These are phyloP conservation scores for Balaenoptera acutorostrata DNA, from an alignment of 2,113 vertebrate genomes.

Conservation along the genomic window DNA sequence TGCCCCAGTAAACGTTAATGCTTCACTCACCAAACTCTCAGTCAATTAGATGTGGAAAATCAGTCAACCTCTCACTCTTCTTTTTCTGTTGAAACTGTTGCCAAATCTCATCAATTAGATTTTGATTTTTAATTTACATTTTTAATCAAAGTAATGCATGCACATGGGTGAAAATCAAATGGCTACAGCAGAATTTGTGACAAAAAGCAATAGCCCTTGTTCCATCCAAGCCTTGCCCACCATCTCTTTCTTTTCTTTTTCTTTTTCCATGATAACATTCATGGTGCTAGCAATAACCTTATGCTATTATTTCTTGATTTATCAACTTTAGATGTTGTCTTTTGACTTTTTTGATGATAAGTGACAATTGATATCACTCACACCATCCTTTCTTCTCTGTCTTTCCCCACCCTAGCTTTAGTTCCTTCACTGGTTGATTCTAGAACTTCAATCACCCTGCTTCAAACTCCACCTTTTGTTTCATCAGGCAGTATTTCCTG, in stretches of 20 bases:
- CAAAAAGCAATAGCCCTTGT: background rate
- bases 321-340: background rate
- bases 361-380: background rate
- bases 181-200: background rate
- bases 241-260: background rate
- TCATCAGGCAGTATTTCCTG: background rate
- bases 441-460: background rate
- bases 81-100: constrained; percentile 38
- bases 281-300: background rate
- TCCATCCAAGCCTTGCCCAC: background rate
- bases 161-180: constrained; percentile 34
- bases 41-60: background rate
- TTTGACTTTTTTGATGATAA: background rate
- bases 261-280: background rate
- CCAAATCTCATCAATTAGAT: constrained; percentile 16
- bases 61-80: constrained; percentile 23
- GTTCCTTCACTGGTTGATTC: background rate
- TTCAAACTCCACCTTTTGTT: background rate
- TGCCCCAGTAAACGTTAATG: background rate
- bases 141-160: constrained; percentile 46
- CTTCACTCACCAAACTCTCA: constrained; percentile 30
- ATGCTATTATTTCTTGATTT: background rate
- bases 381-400: background rate
- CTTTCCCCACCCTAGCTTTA: background rate
- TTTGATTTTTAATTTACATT: constrained; percentile 54